Evolutionary conservation across 2,888 invertebrate species (phyloP), one percentile per base, ranked within the genome.

Genomic region (Mylabris sibirica): DNA sequence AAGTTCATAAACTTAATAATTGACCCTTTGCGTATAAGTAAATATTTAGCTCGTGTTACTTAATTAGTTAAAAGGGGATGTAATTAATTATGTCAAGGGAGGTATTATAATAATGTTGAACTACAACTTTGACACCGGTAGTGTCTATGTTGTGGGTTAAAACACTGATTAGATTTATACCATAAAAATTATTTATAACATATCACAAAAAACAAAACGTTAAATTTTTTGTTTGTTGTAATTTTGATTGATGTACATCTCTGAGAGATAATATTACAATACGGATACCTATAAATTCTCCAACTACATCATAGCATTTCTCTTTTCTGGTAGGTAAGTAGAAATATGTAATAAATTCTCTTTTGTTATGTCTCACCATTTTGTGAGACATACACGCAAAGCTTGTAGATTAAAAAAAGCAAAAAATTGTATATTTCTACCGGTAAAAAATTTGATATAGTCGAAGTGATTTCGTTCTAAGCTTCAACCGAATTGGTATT

Each of bases 51-150:
- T 67, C 67, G 34, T 63, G 53, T 70, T 69, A 67, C 67, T 70
- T 70, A 63, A 70, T 70, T 70, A 70, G 70, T 65, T 70, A 60
- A 70, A 70, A 67, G 70, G 57, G 65, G 67, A 62, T 67, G 70
- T 70, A 70, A 70, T 70, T 70, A 70, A 70, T 70, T 70, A 67
- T 53, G 64, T 65, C 65, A 65, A 66, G 64, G 53, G 35, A 67
- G 67, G 65, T 61, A 60, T 66, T 64, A 44, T 62, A 65, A 67
- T 67, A 65, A 67, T 64, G 12, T 24, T 24, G 57, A 57, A 24
- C 24, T 14, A 8, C 14, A 57, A 57, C 24, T 57, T 57, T 57
- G 24, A 57, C 57, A 57, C 11, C 24, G 11, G 4, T 24, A 8
- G 24, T 49, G 49, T 12, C 57, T 24, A 17, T 49, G 57, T 57